Base-by-base conservation (phyloP, 2,797 vertebrate genomes). In the Myotis findleyi region DNA sequence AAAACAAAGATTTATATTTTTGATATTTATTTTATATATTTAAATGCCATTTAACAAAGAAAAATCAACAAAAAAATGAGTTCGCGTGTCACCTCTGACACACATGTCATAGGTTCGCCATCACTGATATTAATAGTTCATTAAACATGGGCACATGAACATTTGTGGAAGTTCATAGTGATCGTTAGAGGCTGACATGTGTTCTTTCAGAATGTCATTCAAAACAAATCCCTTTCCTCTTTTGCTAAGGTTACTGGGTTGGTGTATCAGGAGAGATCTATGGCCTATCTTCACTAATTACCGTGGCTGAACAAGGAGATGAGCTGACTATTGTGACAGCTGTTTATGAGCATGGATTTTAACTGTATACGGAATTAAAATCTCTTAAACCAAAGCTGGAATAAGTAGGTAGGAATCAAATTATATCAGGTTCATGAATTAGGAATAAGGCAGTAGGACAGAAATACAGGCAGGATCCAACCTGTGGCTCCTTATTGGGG, bases 311-410 rank as follows among this genome's bases (percentile, higher is more conserved):
- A 81, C 23, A 47, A 18, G 47, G 20, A 89, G 27, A 27, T 3
- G 41, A 59, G n/a, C 21, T 62, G 57, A 68, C 27, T 17, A 9
- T 12, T 69, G 12, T 81, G 66, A 49, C 14, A 83, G 25, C 44
- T 69, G 55, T 55, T 55, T 89, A 87, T 55, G 36, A 66, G 20
- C 53, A 77, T 59, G 59, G 55, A 72, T 71, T 94, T 68, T 83
- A 57, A 83, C 38, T 73, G 36, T 44, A 75, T 9, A 69, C 44
- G 53, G 53, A 95, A 51, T 13, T 66, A 80, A 75, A 79, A 81
- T 92, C 30, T 92, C 77, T 87, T 55, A 90, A 73, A 38, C 55
- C 41, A 89, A 87, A 75, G 9, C 36, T 64, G 59, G 18, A 87
- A 64, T 49, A 64, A 87, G 11, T 20, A 87, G 44, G 36, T 23